A percentile compares a stretch with the other conserved stretches of the same genome.
phyloP scores from a whole-genome alignment of 2,113 vertebrate genomes.

The Montifringilla adamsi region DNA sequence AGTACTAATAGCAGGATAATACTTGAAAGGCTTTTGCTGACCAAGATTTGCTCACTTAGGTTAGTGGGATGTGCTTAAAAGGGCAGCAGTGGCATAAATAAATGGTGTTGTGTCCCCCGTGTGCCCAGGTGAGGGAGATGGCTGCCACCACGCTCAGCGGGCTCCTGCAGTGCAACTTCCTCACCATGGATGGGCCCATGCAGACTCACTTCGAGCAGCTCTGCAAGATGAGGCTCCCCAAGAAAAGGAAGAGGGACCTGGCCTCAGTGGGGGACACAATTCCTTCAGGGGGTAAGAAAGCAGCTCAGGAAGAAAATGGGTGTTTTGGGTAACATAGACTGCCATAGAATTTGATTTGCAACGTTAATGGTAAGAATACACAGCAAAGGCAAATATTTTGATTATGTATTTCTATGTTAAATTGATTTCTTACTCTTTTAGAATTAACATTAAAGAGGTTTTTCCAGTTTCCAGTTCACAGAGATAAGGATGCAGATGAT shows the following conservation, averaged over 20 bases:
- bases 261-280: slow-evolving; percentile 83
- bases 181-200: slow-evolving; percentile 88
- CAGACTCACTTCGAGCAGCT: slow-evolving; percentile 93
- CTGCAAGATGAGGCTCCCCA: slow-evolving; percentile 91
- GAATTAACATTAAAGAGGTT: neutral
- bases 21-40: neutral
- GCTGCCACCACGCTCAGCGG: slow-evolving; percentile 94
- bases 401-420: neutral
- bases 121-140: slow-evolving; percentile 91
- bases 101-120: neutral
- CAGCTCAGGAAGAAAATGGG: neutral
- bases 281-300: slow-evolving; percentile 84
- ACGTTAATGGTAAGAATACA: neutral
- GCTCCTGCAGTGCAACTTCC: slow-evolving; percentile 92
- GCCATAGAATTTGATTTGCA: neutral
- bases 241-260: slow-evolving; percentile 87
- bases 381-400: neutral
- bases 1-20: neutral
- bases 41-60: neutral
- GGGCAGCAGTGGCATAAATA: neutral
- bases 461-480: neutral
- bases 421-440: neutral
- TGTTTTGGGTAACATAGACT: neutral
- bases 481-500: neutral
- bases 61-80: neutral